Conservation (phyloP, 2,888 invertebrate genomes). For the Dermolepida albohirtum region DNA sequence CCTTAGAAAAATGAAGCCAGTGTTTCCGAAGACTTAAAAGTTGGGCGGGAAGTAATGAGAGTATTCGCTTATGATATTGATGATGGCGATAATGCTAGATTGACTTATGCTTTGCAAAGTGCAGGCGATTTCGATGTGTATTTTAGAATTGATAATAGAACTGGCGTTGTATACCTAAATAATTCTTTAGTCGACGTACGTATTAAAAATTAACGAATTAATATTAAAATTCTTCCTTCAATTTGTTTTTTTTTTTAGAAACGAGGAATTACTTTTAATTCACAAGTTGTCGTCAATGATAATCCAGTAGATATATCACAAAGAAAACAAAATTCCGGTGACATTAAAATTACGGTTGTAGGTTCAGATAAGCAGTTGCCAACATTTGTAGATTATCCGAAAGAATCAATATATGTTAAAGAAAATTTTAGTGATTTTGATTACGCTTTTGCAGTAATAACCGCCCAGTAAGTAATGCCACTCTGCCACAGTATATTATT, state of each 20-base stretch:
- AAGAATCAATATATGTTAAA: conserved; percentile 73
- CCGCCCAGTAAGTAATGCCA: conserved; percentile 73
- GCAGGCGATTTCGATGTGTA: conserved; percentile 69
- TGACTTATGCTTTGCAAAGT: conserved; percentile 76
- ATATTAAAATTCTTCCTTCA: neutral
- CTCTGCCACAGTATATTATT: conserved; percentile 8
- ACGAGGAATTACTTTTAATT: conserved; percentile 73
- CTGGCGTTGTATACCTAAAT: conserved; percentile 78
- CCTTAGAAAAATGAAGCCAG: conserved; percentile 76
- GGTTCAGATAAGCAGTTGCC: conserved; percentile 90
- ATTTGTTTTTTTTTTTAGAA: conserved; percentile 65
- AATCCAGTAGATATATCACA: conserved; percentile 77
- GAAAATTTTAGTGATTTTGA: conserved; percentile 83
- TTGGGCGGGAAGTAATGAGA: conserved; percentile 83
- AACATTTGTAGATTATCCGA: conserved; percentile 74
- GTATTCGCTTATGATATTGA: conserved; percentile 94
- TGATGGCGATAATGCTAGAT: conserved; percentile 89
- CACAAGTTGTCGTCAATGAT: conserved; percentile 83
- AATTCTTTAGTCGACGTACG: conserved; percentile 55
- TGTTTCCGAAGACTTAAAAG: conserved; percentile 83
- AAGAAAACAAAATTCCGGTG: conserved; percentile 77
- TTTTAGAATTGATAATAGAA: conserved; percentile 84
- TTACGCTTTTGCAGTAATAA: conserved; percentile 75
- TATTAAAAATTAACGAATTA: conserved; percentile 24
- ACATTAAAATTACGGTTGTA: conserved; percentile 86